A percentile compares a stretch with the other conserved stretches of the same genome.
These are phyloP conservation scores for Oedothorax gibbosus DNA, from an alignment of 1,140 invertebrate genomes.

Conservation along the genomic window DNA sequence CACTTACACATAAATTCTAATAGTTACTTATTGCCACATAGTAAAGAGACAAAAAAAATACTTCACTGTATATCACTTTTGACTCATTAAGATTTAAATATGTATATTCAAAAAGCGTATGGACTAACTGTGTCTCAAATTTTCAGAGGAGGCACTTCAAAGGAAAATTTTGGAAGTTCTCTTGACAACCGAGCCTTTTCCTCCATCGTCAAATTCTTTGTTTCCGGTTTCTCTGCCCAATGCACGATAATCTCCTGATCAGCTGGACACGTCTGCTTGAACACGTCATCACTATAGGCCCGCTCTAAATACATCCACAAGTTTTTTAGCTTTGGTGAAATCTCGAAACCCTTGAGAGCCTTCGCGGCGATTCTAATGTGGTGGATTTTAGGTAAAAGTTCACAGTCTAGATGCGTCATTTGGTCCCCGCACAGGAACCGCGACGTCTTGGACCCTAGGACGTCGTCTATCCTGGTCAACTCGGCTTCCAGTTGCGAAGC, in stretches of 20 bases:
- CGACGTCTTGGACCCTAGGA: constrained; percentile 65
- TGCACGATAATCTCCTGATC: constrained; percentile 76
- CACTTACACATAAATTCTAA: too few species aligned
- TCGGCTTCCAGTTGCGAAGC: constrained; percentile 69
- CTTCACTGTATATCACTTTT: too few species aligned
- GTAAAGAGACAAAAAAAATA: too few species aligned
- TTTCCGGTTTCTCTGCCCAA: constrained; percentile 73
- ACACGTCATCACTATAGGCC: constrained; percentile 73
- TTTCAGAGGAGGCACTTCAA: constrained; percentile 65
- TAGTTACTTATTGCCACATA: too few species aligned
- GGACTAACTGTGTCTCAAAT: not conserved
- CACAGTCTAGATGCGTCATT: constrained; percentile 72
- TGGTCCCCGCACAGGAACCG: constrained; percentile 70
- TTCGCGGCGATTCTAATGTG: constrained; percentile 74
- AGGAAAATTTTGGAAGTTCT: constrained; percentile 66
- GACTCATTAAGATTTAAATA: too few species aligned
- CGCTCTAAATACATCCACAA: constrained; percentile 75
- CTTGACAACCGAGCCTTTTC: constrained; percentile 66
- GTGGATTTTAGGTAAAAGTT: constrained; percentile 74
- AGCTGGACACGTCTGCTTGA: constrained; percentile 75
- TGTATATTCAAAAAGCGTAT: too few species aligned
- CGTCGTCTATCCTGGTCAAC: constrained; percentile 70
- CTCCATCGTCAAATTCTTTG: constrained; percentile 67
- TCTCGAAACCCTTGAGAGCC: constrained; percentile 73
- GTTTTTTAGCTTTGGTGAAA: constrained; percentile 71